Evolutionary conservation across 2,888 invertebrate genomes (phyloP).

Genomic region (Eupithecia vulgata): DNA sequence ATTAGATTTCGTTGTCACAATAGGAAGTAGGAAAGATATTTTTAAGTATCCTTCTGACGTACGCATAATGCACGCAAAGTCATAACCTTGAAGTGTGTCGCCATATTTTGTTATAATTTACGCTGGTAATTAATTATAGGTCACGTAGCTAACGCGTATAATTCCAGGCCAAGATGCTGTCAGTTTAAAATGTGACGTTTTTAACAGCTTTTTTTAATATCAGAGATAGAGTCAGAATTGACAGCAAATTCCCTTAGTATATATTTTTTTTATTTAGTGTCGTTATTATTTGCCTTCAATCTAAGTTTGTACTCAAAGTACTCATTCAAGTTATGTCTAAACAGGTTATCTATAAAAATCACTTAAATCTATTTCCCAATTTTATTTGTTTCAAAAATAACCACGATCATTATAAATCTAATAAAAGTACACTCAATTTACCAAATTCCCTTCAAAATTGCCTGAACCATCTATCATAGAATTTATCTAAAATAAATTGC

Average conservation of each 20-base stretch:
- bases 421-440: not conserved
- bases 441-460: slow-evolving; percentile 21
- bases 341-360: too few species aligned
- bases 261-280: too few species aligned
- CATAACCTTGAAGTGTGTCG: not conserved
- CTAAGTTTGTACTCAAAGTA: too few species aligned
- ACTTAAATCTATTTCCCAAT: too few species aligned
- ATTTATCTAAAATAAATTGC: slow-evolving; percentile 56
- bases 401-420: not conserved
- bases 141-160: not conserved
- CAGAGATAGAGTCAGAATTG: too few species aligned
- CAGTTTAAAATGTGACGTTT: not conserved
- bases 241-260: too few species aligned
- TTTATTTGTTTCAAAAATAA: too few species aligned
- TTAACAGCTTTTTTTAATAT: too few species aligned
- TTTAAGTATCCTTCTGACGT: too few species aligned
- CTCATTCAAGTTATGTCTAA: too few species aligned
- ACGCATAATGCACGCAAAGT: not conserved
- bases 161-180: not conserved
- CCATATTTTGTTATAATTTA: slow-evolving; percentile 3
- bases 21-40: too few species aligned
- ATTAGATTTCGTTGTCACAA: not conserved
- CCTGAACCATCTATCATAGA: slow-evolving; percentile 39
- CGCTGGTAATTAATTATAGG: not conserved
- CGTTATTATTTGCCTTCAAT: too few species aligned